These are phyloP conservation scores for Pyrochroa serraticornis DNA, from an alignment of 2,888 invertebrate genomes.

Conservation along the genomic window DNA sequence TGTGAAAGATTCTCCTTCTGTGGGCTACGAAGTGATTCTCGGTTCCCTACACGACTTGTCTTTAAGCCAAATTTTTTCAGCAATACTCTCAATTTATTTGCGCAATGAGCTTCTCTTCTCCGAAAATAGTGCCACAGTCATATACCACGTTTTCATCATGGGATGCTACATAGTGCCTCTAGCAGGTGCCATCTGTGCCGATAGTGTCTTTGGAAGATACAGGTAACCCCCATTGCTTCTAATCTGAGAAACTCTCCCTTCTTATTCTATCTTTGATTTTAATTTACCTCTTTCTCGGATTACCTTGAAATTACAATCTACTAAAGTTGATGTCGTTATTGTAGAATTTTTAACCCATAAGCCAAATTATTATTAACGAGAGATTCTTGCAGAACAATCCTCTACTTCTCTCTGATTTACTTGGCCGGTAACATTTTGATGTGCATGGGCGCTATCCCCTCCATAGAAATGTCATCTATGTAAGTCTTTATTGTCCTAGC, in stretches of 20 bases:
- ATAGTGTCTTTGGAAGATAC: conserved; percentile 80
- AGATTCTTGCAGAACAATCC: conserved; percentile 69
- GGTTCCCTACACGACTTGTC: conserved; percentile 16
- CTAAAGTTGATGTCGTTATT: too few species aligned
- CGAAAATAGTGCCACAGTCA: conserved; percentile 72
- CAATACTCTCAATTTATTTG: conserved; percentile 80
- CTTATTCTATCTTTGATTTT: too few species aligned
- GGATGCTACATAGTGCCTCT: conserved; percentile 78
- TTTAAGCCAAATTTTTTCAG: conserved; percentile 54
- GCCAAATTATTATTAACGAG: too few species aligned
- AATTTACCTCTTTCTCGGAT: too few species aligned
- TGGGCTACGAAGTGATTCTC: conserved; percentile 71
- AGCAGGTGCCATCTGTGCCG: conserved; percentile 77
- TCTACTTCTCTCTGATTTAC: conserved; percentile 77
- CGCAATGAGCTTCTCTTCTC: conserved; percentile 70
- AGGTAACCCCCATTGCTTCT: conserved; percentile 46
- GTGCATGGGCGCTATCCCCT: conserved; percentile 67
- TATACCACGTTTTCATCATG: conserved; percentile 80
- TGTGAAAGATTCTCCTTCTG: conserved; percentile 87
- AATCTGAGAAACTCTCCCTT: too few species aligned
- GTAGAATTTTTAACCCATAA: too few species aligned
- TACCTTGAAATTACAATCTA: too few species aligned
- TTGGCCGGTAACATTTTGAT: conserved; percentile 72
- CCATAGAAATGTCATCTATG: conserved; percentile 63
- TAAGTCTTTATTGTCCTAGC: conserved; percentile 50